Evolutionary conservation across 2,113 vertebrate species (phyloP).

Genomic region (Barnardius zonarius): DNA sequence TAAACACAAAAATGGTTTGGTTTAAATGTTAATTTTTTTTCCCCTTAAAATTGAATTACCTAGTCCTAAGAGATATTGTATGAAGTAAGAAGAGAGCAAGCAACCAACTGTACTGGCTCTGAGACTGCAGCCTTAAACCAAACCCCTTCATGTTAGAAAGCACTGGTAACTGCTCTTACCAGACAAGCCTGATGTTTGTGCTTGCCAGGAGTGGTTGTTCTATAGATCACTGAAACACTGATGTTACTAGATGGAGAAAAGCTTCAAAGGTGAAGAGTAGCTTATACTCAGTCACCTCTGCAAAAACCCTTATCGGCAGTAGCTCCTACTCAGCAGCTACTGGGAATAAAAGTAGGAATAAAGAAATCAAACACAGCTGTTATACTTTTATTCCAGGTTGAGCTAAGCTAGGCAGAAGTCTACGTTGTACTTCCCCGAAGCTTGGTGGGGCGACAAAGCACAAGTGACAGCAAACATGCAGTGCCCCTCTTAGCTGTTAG

Average conservation of each 20-base stretch:
- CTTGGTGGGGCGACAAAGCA: background rate
- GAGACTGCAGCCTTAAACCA: background rate
- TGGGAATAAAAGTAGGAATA: background rate
- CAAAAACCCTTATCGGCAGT: background rate
- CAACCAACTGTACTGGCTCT: background rate
- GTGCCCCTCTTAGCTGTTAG: background rate
- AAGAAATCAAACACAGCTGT: background rate
- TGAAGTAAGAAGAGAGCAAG: background rate
- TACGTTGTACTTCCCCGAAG: background rate
- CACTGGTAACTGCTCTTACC: accelerated
- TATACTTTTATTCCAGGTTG: background rate
- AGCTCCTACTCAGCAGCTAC: background rate
- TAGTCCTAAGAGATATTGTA: background rate
- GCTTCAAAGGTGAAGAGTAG: background rate
- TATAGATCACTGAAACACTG: background rate
- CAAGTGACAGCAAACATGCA: accelerated
- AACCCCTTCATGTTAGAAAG: background rate
- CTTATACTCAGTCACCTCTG: background rate
- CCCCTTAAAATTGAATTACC: background rate
- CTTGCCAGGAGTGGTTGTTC: background rate
- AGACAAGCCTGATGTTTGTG: background rate
- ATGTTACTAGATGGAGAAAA: background rate
- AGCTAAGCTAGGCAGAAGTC: background rate
- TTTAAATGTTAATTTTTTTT: background rate
- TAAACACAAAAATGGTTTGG: background rate